Evolutionary conservation across 2,888 invertebrate species (phyloP), one percentile per base, ranked within the genome.

Genomic region (Cephus sareptanus): DNA sequence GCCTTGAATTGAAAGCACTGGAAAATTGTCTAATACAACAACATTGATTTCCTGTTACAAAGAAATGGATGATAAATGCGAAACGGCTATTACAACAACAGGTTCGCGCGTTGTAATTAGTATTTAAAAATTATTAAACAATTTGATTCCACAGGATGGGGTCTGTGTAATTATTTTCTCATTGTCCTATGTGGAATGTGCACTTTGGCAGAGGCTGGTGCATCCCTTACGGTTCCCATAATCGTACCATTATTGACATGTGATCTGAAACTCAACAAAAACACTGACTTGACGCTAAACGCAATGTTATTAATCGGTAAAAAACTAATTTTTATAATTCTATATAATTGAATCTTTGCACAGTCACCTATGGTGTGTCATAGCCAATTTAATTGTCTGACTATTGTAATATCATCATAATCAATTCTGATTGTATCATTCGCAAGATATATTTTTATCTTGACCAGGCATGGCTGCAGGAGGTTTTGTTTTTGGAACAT

Each of bases 401-500:
- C 40, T 56, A 23, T 56, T 56, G 23, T 23, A 2, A 15, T 56
- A 23, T 23, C 56, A 15, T 56, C 56, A 23, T 56, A 23, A 56
- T 23, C 23, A 56, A 56, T 56, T 56, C 56, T 56, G 1, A 56
- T 56, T 56, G 6, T 9, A 56, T 56, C 23, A 56, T 56, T 56
- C 23, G 23, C 9, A 9, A 23, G 23, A 4, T 56, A 23, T 56
- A 23, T 23, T 56, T 23, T 12, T 71, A 71, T 70, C 34, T 76
- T n/a, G 82, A 85, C 68, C 81, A 92, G 92, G 92, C 75, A 90
- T 89, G 87, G 87, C 87, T 6, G 56, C 90, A 15, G 92, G 92
- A 40, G 90, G 91, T 68, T 88, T 91, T 76, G 13, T 90, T 13
- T 85, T 92, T 31, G 89, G 90, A 74, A 83, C 86, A 74, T 76